Evolutionary conservation across 2,797 vertebrate species (phyloP).

Genomic region (Thaleichthys pacificus): DNA sequence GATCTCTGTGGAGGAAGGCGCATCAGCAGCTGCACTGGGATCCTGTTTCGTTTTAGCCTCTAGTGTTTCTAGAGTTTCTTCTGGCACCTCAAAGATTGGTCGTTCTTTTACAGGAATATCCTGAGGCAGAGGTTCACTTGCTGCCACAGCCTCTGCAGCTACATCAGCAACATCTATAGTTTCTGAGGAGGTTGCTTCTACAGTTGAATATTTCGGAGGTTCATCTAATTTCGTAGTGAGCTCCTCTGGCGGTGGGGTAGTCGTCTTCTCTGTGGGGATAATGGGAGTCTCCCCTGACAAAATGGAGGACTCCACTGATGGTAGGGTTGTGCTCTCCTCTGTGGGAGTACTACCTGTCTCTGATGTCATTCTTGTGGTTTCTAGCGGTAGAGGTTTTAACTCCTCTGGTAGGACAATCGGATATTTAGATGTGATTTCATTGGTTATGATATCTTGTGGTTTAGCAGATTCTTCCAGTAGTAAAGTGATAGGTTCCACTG

Average conservation of each 20-base stretch:
- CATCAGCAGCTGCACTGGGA: conserved; percentile 18
- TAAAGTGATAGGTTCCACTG: too few species aligned
- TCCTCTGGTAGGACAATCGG: conserved; percentile 24
- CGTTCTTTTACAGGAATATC: conserved; percentile 20
- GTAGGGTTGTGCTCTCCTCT: background rate
- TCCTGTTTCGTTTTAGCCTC: conserved; percentile 31
- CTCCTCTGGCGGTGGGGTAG: background rate
- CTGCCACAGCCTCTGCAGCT: conserved; percentile 18
- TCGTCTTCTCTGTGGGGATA: background rate
- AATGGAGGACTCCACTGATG: background rate
- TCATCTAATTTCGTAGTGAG: background rate
- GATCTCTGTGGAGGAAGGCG: conserved; percentile 36
- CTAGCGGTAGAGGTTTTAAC: conserved; percentile 22
- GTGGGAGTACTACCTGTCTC: background rate
- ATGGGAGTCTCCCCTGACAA: background rate
- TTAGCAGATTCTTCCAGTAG: conserved; percentile 6
- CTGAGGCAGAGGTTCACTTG: conserved; percentile 17
- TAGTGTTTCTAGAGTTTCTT: conserved; percentile 26
- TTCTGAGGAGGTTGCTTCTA: conserved; percentile 14
- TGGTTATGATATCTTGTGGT: conserved; percentile 13
- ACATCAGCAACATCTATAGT: conserved; percentile 20
- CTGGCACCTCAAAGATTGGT: conserved; percentile 26
- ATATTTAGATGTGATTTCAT: conserved; percentile 29
- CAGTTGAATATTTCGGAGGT: conserved; percentile 21
- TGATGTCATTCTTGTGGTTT: conserved; percentile 14